Conservation (phyloP, 1,140 invertebrate species). For the Oppia nitens region DNA sequence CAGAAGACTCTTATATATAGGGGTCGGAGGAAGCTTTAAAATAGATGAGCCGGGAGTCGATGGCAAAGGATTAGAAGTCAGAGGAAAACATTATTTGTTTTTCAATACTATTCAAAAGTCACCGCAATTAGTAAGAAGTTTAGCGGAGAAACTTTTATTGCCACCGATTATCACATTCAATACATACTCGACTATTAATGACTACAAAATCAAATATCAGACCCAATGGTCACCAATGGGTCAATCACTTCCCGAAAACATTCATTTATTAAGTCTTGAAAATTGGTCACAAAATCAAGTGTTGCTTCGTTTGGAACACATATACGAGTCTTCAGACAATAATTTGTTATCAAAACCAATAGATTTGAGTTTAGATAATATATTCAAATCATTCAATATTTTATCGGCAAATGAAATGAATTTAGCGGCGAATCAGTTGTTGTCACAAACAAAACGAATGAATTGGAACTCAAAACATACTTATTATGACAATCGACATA, state of each 20-base stretch:
- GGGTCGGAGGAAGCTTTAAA: slow-evolving; percentile 74
- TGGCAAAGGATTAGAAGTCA: slow-evolving; percentile 53
- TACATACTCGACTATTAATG: background rate
- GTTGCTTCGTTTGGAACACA: slow-evolving; percentile 69
- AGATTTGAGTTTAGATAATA: slow-evolving; percentile 29
- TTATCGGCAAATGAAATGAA: slow-evolving; percentile 42
- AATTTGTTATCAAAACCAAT: slow-evolving; percentile 35
- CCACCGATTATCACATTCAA: slow-evolving; percentile 24
- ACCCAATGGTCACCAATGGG: slow-evolving; percentile 6
- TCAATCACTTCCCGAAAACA: slow-evolving; percentile 46
- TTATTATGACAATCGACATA: background rate
- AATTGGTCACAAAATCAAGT: slow-evolving; percentile 49
- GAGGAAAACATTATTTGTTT: slow-evolving; percentile 44
- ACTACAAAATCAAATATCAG: background rate
- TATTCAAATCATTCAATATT: slow-evolving; percentile 42
- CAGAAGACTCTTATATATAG: slow-evolving; percentile 62
- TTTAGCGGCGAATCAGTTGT: slow-evolving; percentile 46
- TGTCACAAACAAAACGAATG: slow-evolving; percentile 17
- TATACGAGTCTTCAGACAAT: slow-evolving; percentile 53
- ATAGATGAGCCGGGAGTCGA: slow-evolving; percentile 59
- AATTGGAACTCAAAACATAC: background rate
- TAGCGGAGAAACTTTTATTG: slow-evolving; percentile 31
- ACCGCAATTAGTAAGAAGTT: slow-evolving; percentile 28
- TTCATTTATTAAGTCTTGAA: slow-evolving; percentile 71
- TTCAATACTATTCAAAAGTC: slow-evolving; percentile 23